Evolutionary conservation across 2,113 vertebrate species (phyloP).

Genomic region (Eublepharis macularius): DNA sequence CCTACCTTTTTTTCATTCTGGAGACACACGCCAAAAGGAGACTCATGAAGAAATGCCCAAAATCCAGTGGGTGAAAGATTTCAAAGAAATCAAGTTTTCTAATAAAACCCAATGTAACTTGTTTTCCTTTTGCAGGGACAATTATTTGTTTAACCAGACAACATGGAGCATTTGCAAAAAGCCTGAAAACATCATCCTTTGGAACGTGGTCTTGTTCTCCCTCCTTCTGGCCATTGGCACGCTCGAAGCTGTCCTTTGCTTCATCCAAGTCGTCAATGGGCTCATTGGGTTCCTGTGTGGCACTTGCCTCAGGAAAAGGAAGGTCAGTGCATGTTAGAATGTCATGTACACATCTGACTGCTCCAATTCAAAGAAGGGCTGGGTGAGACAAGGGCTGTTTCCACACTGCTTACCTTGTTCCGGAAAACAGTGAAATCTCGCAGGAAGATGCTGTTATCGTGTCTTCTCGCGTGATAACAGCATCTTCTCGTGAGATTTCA

Average conservation of each 20-base stretch:
- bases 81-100: too few relatives aligned
- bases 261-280: constrained; percentile 80
- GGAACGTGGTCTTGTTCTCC: constrained; percentile 82
- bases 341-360: accelerated
- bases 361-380: background rate
- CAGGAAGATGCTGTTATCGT: too few relatives aligned
- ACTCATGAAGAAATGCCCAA: too few relatives aligned
- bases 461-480: too few relatives aligned
- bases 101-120: background rate
- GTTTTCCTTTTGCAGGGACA: constrained; percentile 55
- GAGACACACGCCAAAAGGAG: too few relatives aligned
- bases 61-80: too few relatives aligned
- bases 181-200: constrained; percentile 78
- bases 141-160: constrained; percentile 79
- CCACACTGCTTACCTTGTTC: too few relatives aligned
- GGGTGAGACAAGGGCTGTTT: background rate
- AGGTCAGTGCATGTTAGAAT: constrained; percentile 40
- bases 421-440: too few relatives aligned
- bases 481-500: too few relatives aligned
- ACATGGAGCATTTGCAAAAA: constrained; percentile 71
- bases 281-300: constrained; percentile 82
- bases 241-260: constrained; percentile 80
- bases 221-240: constrained; percentile 73
- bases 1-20: too few relatives aligned
- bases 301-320: constrained; percentile 72